Evolutionary conservation across 1,140 invertebrate genomes (phyloP).

Genomic region (Drosophila suzukii): DNA sequence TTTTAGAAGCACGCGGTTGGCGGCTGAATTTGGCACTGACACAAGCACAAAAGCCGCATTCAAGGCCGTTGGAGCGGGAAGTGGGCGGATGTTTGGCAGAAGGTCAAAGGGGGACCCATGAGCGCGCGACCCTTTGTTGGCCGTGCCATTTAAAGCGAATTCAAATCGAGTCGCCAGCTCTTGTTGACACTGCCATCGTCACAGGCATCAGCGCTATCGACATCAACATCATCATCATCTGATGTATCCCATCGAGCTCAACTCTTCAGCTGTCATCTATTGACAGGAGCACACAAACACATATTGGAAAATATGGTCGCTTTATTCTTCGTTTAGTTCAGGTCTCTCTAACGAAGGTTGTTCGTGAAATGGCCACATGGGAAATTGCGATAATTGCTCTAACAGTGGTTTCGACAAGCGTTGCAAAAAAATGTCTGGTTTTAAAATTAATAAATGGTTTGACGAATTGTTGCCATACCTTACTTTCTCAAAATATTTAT

Average conservation of each 20-base stretch:
- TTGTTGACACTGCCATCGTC: slow-evolving; percentile 44
- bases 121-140: slow-evolving; percentile 24
- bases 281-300: slow-evolving; percentile 39
- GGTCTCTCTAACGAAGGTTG: slow-evolving; percentile 15
- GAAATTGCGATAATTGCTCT: neutral
- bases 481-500: no score
- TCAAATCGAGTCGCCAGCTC: slow-evolving; percentile 37
- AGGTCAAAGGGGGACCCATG: slow-evolving; percentile 7
- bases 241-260: slow-evolving; percentile 35
- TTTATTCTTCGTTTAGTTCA: neutral
- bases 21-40: slow-evolving; percentile 31
- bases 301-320: slow-evolving; percentile 1
- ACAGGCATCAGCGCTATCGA: slow-evolving; percentile 1
- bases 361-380: neutral
- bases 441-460: no score
- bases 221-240: slow-evolving; percentile 30
- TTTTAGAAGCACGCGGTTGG: slow-evolving; percentile 25
- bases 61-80: slow-evolving; percentile 10
- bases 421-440: no score
- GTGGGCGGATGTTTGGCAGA: slow-evolving; percentile 5
- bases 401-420: neutral
- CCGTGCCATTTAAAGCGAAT: slow-evolving; percentile 41
- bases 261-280: slow-evolving; percentile 40
- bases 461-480: no score
- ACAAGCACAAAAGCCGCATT: slow-evolving; percentile 30